Evolutionary conservation across 2,888 invertebrate species (phyloP).

Genomic region (Oligia latruncula): DNA sequence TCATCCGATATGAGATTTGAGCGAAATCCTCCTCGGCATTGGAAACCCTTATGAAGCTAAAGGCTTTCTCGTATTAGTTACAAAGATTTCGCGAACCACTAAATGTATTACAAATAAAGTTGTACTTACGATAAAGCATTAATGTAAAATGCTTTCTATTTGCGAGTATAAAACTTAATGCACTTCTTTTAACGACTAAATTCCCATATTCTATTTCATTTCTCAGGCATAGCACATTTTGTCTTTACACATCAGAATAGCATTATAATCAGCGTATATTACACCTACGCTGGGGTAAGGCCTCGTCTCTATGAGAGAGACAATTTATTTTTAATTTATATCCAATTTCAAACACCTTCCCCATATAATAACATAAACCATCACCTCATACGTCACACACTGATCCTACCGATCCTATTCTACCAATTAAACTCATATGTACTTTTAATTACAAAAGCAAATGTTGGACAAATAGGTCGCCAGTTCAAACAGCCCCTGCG

Average conservation of each 20-base stretch:
- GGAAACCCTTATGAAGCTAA: constrained; percentile 46
- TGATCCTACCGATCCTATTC: constrained; percentile 41
- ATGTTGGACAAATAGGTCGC: constrained; percentile 79
- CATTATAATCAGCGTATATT: too few relatives aligned
- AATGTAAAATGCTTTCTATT: neutral
- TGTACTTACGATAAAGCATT: neutral
- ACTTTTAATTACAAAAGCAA: constrained; percentile 85
- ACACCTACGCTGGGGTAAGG: too few relatives aligned
- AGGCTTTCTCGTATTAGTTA: constrained; percentile 22
- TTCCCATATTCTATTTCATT: neutral
- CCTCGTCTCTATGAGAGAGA: neutral
- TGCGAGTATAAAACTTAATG: neutral
- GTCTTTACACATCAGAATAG: too few relatives aligned
- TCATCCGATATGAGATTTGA: constrained; percentile 73
- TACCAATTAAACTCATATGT: constrained; percentile 72
- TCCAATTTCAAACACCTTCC: constrained; percentile 5
- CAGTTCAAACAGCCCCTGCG: constrained; percentile 79
- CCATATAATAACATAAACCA: constrained; percentile 8
- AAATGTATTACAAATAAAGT: too few relatives aligned
- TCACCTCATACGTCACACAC: constrained; percentile 28
- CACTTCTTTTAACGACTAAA: neutral
- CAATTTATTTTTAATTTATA: neutral
- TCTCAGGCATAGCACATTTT: too few relatives aligned
- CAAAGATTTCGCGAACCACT: neutral
- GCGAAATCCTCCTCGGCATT: constrained; percentile 33